phyloP scores from a whole-genome alignment of 2,888 invertebrate genomes.

The Morpho helenor region DNA sequence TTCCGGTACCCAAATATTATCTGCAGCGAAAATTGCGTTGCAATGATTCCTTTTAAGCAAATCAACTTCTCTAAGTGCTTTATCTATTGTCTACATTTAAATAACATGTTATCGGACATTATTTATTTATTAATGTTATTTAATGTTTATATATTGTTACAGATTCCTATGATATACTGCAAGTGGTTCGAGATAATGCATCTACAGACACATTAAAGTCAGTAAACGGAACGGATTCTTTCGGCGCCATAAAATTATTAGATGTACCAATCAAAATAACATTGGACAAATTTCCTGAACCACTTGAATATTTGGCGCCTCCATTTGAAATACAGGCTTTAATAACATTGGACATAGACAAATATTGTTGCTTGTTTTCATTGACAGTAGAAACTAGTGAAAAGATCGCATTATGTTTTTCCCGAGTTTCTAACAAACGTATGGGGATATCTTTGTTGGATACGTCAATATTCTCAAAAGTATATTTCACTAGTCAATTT shows the following conservation, averaged over 20 bases:
- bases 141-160: slow-evolving; percentile 6
- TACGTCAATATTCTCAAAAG: not conserved
- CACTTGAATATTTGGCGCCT: slow-evolving; percentile 26
- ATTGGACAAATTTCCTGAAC: slow-evolving; percentile 12
- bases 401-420: slow-evolving; percentile 40
- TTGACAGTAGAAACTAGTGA: slow-evolving; percentile 30
- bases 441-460: slow-evolving; percentile 3
- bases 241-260: slow-evolving; percentile 29
- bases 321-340: slow-evolving; percentile 46
- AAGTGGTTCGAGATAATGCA: slow-evolving; percentile 18
- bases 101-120: no score
- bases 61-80: no score
- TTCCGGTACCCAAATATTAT: not conserved
- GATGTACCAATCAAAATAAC: slow-evolving; percentile 22
- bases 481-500: slow-evolving; percentile 1
- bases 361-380: slow-evolving; percentile 45
- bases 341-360: slow-evolving; percentile 36
- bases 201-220: slow-evolving; percentile 14
- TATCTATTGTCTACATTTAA: no score
- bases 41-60: no score
- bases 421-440: slow-evolving; percentile 9
- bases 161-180: slow-evolving; percentile 33
- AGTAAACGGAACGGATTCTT: slow-evolving; percentile 23
- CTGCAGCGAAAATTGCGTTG: not conserved
- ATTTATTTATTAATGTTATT: no score